A percentile compares a stretch with the other conserved stretches of the same genome.
phyloP scores from a whole-genome alignment of 2,113 vertebrate species.

The Cyanoderma ruficeps region DNA sequence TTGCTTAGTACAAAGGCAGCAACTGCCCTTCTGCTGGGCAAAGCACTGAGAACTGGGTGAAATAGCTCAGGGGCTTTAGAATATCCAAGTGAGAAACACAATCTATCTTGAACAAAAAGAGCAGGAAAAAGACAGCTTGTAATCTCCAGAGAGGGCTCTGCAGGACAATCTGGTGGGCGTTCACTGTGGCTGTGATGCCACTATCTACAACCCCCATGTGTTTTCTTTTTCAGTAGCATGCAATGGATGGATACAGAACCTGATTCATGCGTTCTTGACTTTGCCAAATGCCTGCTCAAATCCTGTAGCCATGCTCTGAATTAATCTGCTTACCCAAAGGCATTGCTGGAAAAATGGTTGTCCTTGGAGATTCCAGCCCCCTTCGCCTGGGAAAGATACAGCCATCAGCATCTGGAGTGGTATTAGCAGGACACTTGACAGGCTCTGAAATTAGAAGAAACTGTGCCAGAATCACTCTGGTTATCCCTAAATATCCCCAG shows the following conservation, averaged over 20 bases:
- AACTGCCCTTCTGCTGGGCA: not conserved
- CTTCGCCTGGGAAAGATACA: not conserved
- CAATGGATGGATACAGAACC: not conserved
- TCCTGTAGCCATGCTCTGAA: not conserved
- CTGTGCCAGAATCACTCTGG: not conserved
- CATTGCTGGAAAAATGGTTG: not conserved
- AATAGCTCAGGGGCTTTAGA: not conserved
- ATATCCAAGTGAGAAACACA: not conserved
- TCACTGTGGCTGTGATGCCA: not conserved
- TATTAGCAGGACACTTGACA: not conserved
- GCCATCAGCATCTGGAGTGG: not conserved
- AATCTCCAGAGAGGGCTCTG: not conserved
- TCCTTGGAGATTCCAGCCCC: not conserved
- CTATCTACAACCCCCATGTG: constrained; percentile 2
- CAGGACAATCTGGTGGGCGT: not conserved
- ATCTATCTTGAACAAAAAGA: constrained; percentile 16
- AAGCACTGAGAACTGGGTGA: not conserved
- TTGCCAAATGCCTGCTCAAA: not conserved
- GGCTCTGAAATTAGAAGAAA: not conserved
- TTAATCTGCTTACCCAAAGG: not conserved
- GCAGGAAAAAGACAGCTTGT: not conserved
- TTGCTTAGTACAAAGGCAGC: not conserved
- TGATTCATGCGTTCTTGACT: not conserved
- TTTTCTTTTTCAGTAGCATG: not conserved
- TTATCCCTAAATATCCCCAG: not conserved